Evolutionary conservation across 2,113 vertebrate genomes (phyloP).

Genomic region (Microcebus griseorufus): DNA sequence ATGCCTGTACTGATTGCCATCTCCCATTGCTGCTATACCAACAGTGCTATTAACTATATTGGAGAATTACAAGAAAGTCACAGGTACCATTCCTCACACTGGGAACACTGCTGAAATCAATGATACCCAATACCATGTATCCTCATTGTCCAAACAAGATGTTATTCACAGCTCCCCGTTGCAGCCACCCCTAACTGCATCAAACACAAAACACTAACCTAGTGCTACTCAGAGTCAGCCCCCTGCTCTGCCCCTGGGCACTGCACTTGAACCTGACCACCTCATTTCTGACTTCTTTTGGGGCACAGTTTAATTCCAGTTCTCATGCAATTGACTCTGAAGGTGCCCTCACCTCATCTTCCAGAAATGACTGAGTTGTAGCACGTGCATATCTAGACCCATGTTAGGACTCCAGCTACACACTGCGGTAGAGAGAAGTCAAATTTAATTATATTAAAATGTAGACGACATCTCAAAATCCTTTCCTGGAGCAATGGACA

Average conservation of each 20-base stretch:
- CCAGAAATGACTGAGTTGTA: not conserved
- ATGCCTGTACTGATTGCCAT: not conserved
- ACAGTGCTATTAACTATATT: not conserved
- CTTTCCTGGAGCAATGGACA: not conserved
- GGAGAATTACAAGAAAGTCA: not conserved
- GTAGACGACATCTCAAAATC: not conserved
- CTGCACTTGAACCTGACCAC: not conserved
- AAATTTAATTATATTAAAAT: slow-evolving; percentile 13
- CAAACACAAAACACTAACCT: not conserved
- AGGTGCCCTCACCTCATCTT: not conserved
- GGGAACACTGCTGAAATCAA: not conserved
- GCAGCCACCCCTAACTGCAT: not conserved
- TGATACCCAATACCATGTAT: not conserved
- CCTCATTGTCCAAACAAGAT: not conserved
- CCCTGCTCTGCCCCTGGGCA: not conserved
- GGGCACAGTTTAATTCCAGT: not conserved
- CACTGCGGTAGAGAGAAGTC: not conserved
- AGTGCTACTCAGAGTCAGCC: not conserved
- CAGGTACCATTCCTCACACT: no score
- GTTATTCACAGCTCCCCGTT: not conserved
- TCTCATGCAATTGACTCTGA: not conserved
- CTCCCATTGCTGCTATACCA: not conserved
- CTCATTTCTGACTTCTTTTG: not conserved
- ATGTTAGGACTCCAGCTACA: not conserved
- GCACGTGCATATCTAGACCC: not conserved